Evolutionary conservation across 2,888 invertebrate species (phyloP).

Genomic region (Morpho achilles): DNA sequence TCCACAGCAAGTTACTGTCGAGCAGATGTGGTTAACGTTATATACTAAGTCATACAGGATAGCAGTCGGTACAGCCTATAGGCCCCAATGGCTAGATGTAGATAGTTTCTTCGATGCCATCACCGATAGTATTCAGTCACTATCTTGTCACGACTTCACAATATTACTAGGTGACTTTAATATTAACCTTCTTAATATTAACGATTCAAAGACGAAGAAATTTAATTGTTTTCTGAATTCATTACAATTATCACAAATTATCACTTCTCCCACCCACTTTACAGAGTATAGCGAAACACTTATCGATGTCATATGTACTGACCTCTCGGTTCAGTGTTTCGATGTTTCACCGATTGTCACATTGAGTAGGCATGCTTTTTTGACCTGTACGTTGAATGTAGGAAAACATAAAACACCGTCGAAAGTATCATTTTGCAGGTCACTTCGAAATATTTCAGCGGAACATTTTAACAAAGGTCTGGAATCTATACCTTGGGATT

Average conservation of each 20-base stretch:
- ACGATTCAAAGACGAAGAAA: conserved; percentile 5
- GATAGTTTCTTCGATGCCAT: too few species aligned
- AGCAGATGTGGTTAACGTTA: too few species aligned
- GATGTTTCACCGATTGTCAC: conserved; percentile 10
- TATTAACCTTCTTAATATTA: not conserved
- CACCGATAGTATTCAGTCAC: too few species aligned
- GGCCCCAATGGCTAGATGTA: too few species aligned
- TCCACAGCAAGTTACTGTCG: too few species aligned
- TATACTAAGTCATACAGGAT: too few species aligned
- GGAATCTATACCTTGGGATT: not conserved
- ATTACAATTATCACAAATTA: conserved; percentile 17
- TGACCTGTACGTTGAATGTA: not conserved
- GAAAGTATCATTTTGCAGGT: not conserved
- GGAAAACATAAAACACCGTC: conserved; percentile 9
- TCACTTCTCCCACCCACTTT: too few species aligned
- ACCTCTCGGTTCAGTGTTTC: conserved; percentile 10
- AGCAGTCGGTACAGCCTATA: too few species aligned
- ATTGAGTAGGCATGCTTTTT: too few species aligned
- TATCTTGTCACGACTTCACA: too few species aligned
- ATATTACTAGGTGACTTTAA: too few species aligned
- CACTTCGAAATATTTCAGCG: not conserved
- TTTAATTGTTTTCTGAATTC: conserved; percentile 13
- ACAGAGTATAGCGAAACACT: conserved; percentile 5
- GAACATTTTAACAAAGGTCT: not conserved
- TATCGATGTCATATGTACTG: conserved; percentile 23